A percentile compares a stretch with the other conserved stretches of the same genome.
Evolutionary conservation across 2,888 invertebrate genomes (phyloP).

Genomic region (Thera britannica): DNA sequence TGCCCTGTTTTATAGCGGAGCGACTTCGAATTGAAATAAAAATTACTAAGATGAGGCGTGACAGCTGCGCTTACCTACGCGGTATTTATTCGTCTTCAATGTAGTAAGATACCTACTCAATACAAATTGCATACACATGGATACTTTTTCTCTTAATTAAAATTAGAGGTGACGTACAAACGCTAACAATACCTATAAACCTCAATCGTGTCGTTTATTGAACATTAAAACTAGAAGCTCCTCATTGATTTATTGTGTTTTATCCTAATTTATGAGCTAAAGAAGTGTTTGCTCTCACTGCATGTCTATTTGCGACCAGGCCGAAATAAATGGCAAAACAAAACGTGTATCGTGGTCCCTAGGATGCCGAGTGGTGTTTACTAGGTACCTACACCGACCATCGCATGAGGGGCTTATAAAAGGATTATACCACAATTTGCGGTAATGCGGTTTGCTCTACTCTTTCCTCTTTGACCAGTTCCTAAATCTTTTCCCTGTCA

Average conservation of each 20-base stretch:
- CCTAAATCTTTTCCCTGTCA: conserved; percentile 67
- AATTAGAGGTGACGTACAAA: conserved; percentile 6
- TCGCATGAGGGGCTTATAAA: conserved; percentile 55
- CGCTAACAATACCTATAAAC: conserved; percentile 48
- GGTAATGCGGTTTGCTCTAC: conserved; percentile 65
- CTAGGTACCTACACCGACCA: conserved; percentile 44
- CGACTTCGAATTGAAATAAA: conserved; percentile 42
- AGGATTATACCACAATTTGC: conserved; percentile 69
- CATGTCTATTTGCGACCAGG: conserved; percentile 70
- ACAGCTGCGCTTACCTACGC: conserved; percentile 47
- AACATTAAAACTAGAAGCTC: conserved; percentile 51
- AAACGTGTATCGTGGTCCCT: conserved; percentile 67
- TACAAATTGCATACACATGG: no score
- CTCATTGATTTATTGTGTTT: conserved; percentile 63
- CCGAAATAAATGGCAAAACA: conserved; percentile 72
- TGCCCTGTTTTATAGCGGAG: conserved; percentile 48
- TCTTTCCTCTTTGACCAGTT: conserved; percentile 64
- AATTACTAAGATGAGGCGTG: conserved; percentile 39
- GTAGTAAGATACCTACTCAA: neutral
- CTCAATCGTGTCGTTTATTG: conserved; percentile 52
- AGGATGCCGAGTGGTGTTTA: conserved; percentile 53
- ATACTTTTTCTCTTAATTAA: neutral
- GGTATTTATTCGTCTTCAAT: conserved; percentile 26
- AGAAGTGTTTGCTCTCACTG: conserved; percentile 62
- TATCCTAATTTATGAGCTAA: conserved; percentile 64